These are phyloP conservation scores for Hucho hucho DNA, from an alignment of 2,113 vertebrate species.

Conservation along the genomic window DNA sequence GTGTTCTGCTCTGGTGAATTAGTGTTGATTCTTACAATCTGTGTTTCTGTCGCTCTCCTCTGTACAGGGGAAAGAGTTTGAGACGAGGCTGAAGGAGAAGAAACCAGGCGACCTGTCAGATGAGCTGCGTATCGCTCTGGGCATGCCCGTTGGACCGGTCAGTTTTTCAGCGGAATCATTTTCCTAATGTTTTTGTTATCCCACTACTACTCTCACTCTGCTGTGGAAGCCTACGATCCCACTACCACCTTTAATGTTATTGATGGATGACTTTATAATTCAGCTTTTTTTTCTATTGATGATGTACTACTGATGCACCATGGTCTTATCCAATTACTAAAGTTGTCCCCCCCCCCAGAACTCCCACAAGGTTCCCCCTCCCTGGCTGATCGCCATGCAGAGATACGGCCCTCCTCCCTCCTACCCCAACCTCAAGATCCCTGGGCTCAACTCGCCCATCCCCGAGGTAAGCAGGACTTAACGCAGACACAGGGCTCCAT, in stretches of 20 bases:
- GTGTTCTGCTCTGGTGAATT: no score
- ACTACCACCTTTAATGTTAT: no score
- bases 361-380: constrained; percentile 90
- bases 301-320: not conserved
- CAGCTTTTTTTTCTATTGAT: not conserved
- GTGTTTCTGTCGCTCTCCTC: not conserved
- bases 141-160: constrained; percentile 91
- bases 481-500: no score
- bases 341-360: constrained; percentile 68
- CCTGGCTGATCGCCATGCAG: constrained; percentile 93
- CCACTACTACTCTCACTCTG: not conserved
- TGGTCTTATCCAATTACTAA: no score
- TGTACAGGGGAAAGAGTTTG: constrained; percentile 89
- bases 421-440: constrained; percentile 91
- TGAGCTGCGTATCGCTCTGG: constrained; percentile 86
- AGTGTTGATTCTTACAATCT: no score
- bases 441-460: constrained; percentile 87
- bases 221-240: no score
- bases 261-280: no score
- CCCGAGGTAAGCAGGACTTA: constrained; percentile 76
- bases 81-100: constrained; percentile 92
- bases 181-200: not conserved
- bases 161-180: constrained; percentile 42
- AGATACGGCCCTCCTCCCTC: constrained; percentile 88
- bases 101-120: constrained; percentile 91